Conservation (phyloP, 2,113 vertebrate species). For the Lepus timidus region DNA sequence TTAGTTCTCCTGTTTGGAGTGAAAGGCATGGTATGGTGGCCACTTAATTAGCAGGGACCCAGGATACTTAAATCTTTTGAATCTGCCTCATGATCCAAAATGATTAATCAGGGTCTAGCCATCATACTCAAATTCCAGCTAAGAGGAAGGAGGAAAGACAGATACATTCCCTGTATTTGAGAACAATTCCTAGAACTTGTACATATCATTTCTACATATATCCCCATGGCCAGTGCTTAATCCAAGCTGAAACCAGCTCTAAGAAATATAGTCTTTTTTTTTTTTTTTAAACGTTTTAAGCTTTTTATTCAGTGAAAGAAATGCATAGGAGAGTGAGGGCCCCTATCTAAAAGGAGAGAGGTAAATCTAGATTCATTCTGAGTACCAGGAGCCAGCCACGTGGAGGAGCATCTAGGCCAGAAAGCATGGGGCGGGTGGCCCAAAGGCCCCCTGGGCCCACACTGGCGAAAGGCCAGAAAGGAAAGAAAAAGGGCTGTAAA, state of each 20-base stretch:
- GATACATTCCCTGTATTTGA: not conserved
- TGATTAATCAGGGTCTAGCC: not conserved
- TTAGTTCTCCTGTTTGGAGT: constrained; percentile 2
- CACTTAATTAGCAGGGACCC: not conserved
- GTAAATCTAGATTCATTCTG: no score
- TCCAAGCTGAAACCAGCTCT: not conserved
- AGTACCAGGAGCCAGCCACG: no score
- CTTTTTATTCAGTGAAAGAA: no score
- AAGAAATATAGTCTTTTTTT: not conserved
- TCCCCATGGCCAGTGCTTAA: not conserved
- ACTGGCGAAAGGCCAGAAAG: no score
- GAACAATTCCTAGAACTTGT: not conserved
- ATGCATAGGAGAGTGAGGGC: no score
- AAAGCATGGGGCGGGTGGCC: no score
- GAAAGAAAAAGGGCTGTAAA: not conserved
- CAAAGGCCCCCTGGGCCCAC: no score
- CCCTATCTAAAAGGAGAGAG: no score
- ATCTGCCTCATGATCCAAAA: not conserved
- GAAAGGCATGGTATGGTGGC: not conserved
- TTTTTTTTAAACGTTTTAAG: no score
- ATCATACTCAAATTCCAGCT: not conserved
- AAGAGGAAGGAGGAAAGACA: not conserved
- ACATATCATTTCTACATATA: not conserved
- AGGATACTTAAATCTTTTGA: not conserved
- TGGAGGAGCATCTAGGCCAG: no score